These are phyloP conservation scores for Sylvicola cinctus DNA, from an alignment of 2,888 invertebrate species.

Conservation along the genomic window DNA sequence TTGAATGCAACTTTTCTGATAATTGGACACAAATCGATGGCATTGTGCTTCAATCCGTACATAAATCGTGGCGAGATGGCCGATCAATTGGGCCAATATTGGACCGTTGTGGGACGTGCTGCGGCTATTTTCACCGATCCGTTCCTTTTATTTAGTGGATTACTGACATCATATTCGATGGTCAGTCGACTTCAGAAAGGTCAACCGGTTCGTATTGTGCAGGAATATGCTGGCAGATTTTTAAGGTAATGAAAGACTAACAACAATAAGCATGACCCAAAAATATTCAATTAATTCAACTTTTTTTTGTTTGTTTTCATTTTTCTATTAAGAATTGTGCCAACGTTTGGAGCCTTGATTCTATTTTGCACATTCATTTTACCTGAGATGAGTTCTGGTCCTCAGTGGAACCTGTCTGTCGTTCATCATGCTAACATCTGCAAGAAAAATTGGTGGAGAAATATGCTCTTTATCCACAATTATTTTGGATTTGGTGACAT, in stretches of 20 bases:
- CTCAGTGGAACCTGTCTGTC: conserved; percentile 47
- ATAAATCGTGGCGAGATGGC: conserved; percentile 42
- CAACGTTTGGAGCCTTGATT: conserved; percentile 39
- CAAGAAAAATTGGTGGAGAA: conserved; percentile 48
- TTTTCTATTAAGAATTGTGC: conserved; percentile 29
- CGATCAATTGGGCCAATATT: conserved; percentile 33
- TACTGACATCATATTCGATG: conserved; percentile 40
- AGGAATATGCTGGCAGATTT: conserved; percentile 39
- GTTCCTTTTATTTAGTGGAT: conserved; percentile 46
- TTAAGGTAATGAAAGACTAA: conserved; percentile 8
- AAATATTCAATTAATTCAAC: conserved; percentile 3
- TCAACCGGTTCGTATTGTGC: conserved; percentile 31
- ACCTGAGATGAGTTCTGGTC: conserved; percentile 39
- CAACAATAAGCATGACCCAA: neutral
- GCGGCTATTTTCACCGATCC: conserved; percentile 52
- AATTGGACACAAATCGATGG: conserved; percentile 49
- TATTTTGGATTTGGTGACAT: conserved; percentile 52
- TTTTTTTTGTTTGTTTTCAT: conserved; percentile 1
- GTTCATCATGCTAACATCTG: conserved; percentile 44
- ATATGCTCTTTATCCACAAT: conserved; percentile 47
- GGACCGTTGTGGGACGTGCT: conserved; percentile 44
- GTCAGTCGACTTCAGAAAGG: conserved; percentile 33
- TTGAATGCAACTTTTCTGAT: conserved; percentile 41
- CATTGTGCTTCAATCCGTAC: conserved; percentile 43
- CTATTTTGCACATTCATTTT: conserved; percentile 44